These are phyloP conservation scores for Cheilosia pagana DNA, from an alignment of 2,888 invertebrate species.

Conservation along the genomic window DNA sequence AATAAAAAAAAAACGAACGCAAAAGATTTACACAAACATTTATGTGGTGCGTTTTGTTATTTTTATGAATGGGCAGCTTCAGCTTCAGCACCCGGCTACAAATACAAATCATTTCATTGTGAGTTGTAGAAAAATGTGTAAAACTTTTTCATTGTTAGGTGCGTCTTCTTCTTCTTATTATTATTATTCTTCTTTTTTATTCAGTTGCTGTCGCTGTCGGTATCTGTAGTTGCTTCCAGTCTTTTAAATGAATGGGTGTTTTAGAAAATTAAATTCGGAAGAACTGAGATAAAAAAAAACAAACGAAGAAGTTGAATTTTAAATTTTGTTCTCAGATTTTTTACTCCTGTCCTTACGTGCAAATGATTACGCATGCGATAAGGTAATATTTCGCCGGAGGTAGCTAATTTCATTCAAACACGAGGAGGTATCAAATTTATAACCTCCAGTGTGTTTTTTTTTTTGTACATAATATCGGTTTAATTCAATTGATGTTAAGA, in stretches of 20 bases:
- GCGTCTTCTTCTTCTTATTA: slow-evolving; percentile 8
- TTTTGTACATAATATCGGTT: not conserved
- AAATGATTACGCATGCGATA: slow-evolving; percentile 62
- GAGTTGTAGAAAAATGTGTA: slow-evolving; percentile 67
- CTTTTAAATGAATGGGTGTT: slow-evolving; percentile 57
- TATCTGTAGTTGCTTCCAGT: slow-evolving; percentile 22
- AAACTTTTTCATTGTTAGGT: slow-evolving; percentile 45
- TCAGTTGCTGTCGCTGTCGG: not conserved
- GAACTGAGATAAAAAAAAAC: not conserved
- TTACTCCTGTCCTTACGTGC: not conserved
- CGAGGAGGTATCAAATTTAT: not conserved
- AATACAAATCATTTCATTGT: slow-evolving; percentile 32
- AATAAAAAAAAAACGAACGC: not conserved
- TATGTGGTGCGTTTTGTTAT: slow-evolving; percentile 58
- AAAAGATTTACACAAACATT: slow-evolving; percentile 46
- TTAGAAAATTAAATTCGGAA: slow-evolving; percentile 20
- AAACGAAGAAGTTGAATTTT: slow-evolving; percentile 29
- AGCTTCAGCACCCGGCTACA: slow-evolving; percentile 11
- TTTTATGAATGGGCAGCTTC: slow-evolving; percentile 56
- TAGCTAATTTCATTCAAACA: slow-evolving; percentile 65
- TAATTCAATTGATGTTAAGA: too few species aligned
- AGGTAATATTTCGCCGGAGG: slow-evolving; percentile 39
- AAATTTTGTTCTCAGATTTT: slow-evolving; percentile 23
- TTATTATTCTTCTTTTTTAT: slow-evolving; percentile 19
- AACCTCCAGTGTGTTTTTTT: not conserved